Evolutionary conservation across 2,113 vertebrate species (phyloP), one percentile per base, ranked within the genome.

Genomic region (Dasyprocta punctata): DNA sequence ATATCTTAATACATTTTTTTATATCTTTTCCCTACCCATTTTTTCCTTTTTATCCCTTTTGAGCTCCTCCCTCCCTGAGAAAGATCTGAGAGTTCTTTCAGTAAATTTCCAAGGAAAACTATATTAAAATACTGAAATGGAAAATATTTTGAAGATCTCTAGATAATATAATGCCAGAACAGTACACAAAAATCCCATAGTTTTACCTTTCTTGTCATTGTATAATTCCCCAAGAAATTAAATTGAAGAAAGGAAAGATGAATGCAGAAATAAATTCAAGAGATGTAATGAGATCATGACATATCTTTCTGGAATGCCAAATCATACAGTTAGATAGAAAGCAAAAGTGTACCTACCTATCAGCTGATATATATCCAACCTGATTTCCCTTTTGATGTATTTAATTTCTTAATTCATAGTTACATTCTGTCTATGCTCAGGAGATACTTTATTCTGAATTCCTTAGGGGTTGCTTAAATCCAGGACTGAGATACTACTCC

Each of bases 401-500:
- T 78, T 87, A 54, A 77, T 71, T 86, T 75, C 30, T 41, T 67
- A 91, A 85, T 86, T 84, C 49, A 28, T 52, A 61, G 10, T 22
- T 67, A 33, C 60, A 87, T 36, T 96, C 19, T 7, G 36, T 52
- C 2, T 44, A 33, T 44, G 73, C 78, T 96, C 87, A 44, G 38
- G 80, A 93, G 90, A 90, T n/a, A 47, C 44, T 81, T 71, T 60
- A 83, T 85, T 83, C 60, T 90, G 28, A 84, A 30, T 84, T 96
- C 49, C 49, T 90, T 69, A 0, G n/a, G n/a, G 17, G 87, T 52
- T n/a, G 7, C 38, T 61, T 82, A 71, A 78, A 41, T 61, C 20
- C 24, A 80, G 4, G 33, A 7, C 16, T 88, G 16, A 93, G 20
- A 11, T 81, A 44, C 13, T 88, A 6, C 10, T 13, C n/a, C 22